Base-by-base conservation (phyloP, 2,113 vertebrate species). In the Orientallactaga bullata region DNA sequence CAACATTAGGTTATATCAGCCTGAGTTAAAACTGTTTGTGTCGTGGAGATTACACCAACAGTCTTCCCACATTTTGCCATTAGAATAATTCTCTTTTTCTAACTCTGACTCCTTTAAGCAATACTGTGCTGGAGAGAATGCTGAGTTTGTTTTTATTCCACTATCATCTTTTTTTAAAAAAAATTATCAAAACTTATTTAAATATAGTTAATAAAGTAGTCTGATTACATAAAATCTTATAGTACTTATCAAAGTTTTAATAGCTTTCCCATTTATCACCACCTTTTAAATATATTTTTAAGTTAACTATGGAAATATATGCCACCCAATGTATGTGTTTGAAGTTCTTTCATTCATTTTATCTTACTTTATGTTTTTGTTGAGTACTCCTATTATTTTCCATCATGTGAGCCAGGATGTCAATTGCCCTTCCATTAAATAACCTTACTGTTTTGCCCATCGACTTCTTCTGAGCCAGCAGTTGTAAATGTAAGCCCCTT, bases 141-240 rank as follows among this genome's bases (percentile, higher is more conserved):
- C 2, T 35, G 51, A 90, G 84, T 84, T 68, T 88, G 32, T 26
- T 80, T 84, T 91, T 82, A 30, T 69, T 58, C 68, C 65, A 68
- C 73, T 51, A 80, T 76, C 71, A 92, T 17, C 60, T 89, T 95
- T 95, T 85, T 39, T 84, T 39, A n/a, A n/a, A 55, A 55, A 2
- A 90, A 89, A 80, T 88, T 23, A 82, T 63, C 60, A 77, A 80
- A 65, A n/a, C 26, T 23, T 58, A 65, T 65, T 51, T 81, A 90
- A 90, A 76, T 72, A 55, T n/a, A 76, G 10, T 55, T 83, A 39
- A 28, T 84, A 84, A 66, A 65, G 47, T 17, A 78, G 47, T 16
- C 10, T 20, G 47, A 74, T 77, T 77, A 80, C 23, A 89, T 42
- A 79, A 58, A 66, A 47, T 90, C 51, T 61, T 84, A 69, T 20